A percentile compares a stretch with the other conserved stretches of the same genome.
Evolutionary conservation across 2,888 invertebrate species (phyloP).

Genomic region (Apamea epomidion): DNA sequence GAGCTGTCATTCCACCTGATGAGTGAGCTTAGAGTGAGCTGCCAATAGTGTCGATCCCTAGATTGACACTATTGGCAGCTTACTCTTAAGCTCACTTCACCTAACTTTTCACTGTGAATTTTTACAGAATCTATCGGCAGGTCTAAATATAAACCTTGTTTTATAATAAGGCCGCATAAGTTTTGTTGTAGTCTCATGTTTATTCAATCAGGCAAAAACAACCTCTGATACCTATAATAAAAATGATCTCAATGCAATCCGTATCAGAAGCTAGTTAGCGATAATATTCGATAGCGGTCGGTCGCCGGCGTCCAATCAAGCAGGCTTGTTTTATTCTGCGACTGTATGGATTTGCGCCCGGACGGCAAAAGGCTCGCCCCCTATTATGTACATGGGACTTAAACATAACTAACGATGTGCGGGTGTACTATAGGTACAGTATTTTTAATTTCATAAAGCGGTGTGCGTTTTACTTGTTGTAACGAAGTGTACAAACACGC

Average conservation of each 20-base stretch:
- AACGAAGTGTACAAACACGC: background rate
- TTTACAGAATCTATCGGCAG: no score
- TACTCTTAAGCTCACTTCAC: no score
- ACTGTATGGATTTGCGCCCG: background rate
- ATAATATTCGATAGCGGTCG: constrained; percentile 1
- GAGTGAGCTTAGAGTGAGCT: no score
- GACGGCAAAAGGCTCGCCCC: background rate
- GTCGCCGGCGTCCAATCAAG: constrained; percentile 61
- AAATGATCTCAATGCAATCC: background rate
- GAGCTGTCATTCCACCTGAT: no score
- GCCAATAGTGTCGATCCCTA: no score
- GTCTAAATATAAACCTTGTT: background rate
- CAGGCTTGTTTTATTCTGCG: constrained; percentile 61
- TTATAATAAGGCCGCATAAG: background rate
- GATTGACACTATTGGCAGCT: no score
- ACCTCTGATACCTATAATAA: background rate
- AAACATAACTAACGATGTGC: no score
- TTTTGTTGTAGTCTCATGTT: background rate
- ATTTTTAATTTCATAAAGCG: background rate
- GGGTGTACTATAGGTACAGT: background rate
- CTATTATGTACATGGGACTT: no score
- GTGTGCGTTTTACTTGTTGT: background rate
- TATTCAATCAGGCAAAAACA: background rate
- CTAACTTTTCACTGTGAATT: no score
- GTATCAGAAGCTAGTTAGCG: background rate